Evolutionary conservation across 2,888 invertebrate species (phyloP), one percentile per base, ranked within the genome.

Genomic region (Trissolcus japonicus): DNA sequence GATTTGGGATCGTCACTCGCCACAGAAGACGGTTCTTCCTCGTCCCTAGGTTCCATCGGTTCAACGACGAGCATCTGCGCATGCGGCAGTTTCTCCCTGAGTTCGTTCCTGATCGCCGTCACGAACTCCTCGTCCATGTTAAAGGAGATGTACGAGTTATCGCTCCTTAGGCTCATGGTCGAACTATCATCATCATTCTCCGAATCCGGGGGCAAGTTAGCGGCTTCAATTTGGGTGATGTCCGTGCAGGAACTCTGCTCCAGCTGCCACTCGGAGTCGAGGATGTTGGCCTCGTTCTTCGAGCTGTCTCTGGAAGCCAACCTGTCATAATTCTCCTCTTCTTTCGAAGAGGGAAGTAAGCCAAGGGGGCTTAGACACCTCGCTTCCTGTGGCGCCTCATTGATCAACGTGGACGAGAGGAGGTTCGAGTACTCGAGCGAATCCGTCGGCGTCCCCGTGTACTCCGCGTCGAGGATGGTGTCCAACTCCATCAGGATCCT

Each of bases 41-140:
- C 85, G 35, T 87, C 86, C 1, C 83, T 84, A 0, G 82, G 80
- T 56, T 88, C 89, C 40, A 83, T 82, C 6, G 84, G 80, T 68
- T 89, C 89, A 9, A 87, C 79, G 6, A 88, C 84, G n/a, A 86
- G 80, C 86, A 86, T 87, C 89, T 93, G 93, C 55, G 93, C 93
- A 72, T 93, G 90, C 9, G 94, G 94, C 79, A 94, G 89, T 86
- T 94, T 94, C 81, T 93, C 91, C 80, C 93, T 90, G 53, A 94
- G 87, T 86, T 94, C 94, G 82, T 93, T 94, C 74, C 94, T 89
- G 73, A 94, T 91, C 0, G 94, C 94, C 46, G 92, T 91, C 82
- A 94, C 93, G 80, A 93, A 93, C 83, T 94, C 94, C 82, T 94
- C 94, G 82, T 94, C 93, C 74, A 94, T 89, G 16, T 91, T 91